Evolutionary conservation across 2,797 vertebrate genomes (phyloP).

Genomic region (Gephyroberyx darwinii): DNA sequence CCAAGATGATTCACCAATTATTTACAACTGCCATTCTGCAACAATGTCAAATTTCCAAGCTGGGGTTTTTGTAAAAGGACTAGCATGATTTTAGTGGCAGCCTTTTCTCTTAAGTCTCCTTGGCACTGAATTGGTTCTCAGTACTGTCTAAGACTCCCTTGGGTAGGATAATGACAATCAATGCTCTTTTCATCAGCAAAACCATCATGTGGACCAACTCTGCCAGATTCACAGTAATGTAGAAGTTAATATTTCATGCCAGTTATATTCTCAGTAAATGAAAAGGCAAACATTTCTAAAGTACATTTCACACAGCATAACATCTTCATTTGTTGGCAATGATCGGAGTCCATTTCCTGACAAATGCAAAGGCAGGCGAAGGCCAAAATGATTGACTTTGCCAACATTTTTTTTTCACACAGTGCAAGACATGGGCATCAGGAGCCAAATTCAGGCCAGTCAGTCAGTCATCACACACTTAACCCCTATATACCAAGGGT

Average conservation of each 20-base stretch:
- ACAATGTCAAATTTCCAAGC: constrained; percentile 34
- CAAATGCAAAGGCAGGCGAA: constrained; percentile 38
- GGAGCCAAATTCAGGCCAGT: too few species aligned
- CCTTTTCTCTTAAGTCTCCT: constrained; percentile 38
- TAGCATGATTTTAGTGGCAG: constrained; percentile 44
- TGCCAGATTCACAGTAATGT: constrained; percentile 24
- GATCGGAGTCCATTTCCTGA: constrained; percentile 24
- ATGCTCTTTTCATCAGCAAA: constrained; percentile 59
- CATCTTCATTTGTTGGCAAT: constrained; percentile 20
- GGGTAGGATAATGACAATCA: constrained; percentile 59
- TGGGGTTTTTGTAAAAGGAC: constrained; percentile 37
- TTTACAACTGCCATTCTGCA: constrained; percentile 52
- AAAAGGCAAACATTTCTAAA: constrained; percentile 26
- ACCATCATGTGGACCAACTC: constrained; percentile 39
- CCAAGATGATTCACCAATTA: constrained; percentile 33
- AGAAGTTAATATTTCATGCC: constrained; percentile 48
- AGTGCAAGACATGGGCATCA: too few species aligned
- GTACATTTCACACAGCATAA: constrained; percentile 27
- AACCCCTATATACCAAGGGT: too few species aligned
- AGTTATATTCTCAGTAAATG: constrained; percentile 13
- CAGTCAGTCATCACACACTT: too few species aligned
- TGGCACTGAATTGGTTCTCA: constrained; percentile 36
- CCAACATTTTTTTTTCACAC: constrained; percentile 19
- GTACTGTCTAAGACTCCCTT: constrained; percentile 42
- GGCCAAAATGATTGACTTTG: constrained; percentile 21